A percentile compares a stretch with the other conserved stretches of the same genome.
Evolutionary conservation across 1,140 invertebrate genomes (phyloP).

Genomic region (Aradophagus sp.): DNA sequence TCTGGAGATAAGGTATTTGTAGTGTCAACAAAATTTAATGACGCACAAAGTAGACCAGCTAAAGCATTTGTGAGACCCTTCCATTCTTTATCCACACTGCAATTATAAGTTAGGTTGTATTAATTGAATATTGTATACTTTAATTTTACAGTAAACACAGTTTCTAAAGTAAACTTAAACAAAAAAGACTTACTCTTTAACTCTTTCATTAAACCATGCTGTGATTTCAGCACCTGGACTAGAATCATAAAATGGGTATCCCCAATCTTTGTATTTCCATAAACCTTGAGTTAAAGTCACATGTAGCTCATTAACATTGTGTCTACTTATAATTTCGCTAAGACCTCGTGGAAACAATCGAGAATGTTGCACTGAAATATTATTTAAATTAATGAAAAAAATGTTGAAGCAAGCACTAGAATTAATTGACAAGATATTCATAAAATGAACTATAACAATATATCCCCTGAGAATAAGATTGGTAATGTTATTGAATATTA

Average conservation of each 20-base stretch:
- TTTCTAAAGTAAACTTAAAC: no score
- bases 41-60: constrained; percentile 95
- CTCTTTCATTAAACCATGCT: constrained; percentile 87
- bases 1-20: constrained; percentile 90
- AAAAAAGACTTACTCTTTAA: constrained; percentile 66
- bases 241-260: constrained; percentile 89
- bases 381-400: constrained; percentile 54
- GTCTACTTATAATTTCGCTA: constrained; percentile 90
- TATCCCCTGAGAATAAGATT: no score
- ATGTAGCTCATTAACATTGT: constrained; percentile 92
- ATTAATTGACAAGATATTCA: no score
- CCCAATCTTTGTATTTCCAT: constrained; percentile 95
- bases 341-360: constrained; percentile 92
- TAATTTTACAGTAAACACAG: no score
- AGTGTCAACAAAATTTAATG: constrained; percentile 95
- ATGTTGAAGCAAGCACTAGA: no score
- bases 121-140: no score
- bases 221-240: constrained; percentile 94
- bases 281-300: constrained; percentile 93
- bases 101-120: constrained; percentile 4
- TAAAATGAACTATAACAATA: no score
- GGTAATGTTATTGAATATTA: no score
- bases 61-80: constrained; percentile 89
- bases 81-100: constrained; percentile 87
- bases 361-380: constrained; percentile 84